Evolutionary conservation across 2,888 invertebrate species (phyloP), one percentile per base, ranked within the genome.

Genomic region (Harpalus rubripes): DNA sequence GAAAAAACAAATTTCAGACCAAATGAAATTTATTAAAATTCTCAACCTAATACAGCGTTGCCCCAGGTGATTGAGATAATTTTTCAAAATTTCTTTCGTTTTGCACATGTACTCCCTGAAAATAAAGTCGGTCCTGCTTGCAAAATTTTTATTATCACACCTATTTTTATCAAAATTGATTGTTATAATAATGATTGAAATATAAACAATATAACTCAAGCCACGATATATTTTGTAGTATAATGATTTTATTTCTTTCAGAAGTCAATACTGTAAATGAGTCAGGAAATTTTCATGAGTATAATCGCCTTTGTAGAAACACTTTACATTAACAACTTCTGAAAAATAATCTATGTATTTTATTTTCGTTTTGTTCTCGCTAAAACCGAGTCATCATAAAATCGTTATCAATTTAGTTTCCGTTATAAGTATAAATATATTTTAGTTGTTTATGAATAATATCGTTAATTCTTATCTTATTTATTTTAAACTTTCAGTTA

Each of bases 391-490:
- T 22, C 12, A 63, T 63, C 22, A 63, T 22, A 63, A 63, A 22
- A 26, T 2, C 61, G 61, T 18, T 61, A 61, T 61, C 61, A 61
- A 61, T 63, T 10, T 63, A 18, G 18, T 63, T 63, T 63, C 63
- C 63, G 63, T 63, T 63, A 63, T 63, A 18, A 8, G n/a, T 59
- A 16, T 59, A 63, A 22, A 63, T 10, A 63, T 22, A 63, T 63
- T 63, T 22, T 63, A 22, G 1, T 22, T 61, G 10, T 22, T 61
- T 15, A 61, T 61, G 22, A 63, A 18, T 22, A 63, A 63, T 63
- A 59, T 8, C 18, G 63, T 63, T 7, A 16, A 63, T 26, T 22
- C 63, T 63, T 63, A 63, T 63, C 63, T 12, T 12, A 26, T 63
- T 12, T 26, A 63, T 18, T 59, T 59, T 18, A 18, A 8, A 61